Base-by-base conservation (phyloP, 2,797 vertebrate genomes). In the Loriculus beryllinus region DNA sequence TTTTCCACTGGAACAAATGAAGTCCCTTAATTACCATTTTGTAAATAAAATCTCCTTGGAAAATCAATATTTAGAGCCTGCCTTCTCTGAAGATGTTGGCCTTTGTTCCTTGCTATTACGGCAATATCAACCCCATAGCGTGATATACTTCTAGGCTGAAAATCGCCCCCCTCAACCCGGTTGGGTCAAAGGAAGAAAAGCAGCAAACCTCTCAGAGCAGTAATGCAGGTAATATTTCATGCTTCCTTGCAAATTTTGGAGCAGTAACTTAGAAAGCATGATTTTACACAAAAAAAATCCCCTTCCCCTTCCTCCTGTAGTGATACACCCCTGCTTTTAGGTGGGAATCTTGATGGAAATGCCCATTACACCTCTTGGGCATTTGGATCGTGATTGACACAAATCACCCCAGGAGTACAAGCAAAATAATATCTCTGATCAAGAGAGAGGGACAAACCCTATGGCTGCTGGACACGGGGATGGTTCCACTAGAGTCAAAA, bases 21-120 rank as follows among this genome's bases (percentile, higher is more conserved):
- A 95, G 75, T 79, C 71, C 79, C 84, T 95, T 93, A 93, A 97
- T 97, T 96, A 96, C 49, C 92, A 95, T 91, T 95, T 96, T 86
- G 88, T 95, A 96, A 96, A 96, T 95, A 96, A 92, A 97, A 96
- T 85, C 89, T 82, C 91, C 87, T 88, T 79, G 88, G 67, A 88
- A 95, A 95, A 96, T 96, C 92, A 94, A 91, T 97, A 94, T 95
- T 94, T 89, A 92, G 82, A 96, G 88, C 86, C 68, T 74, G 54
- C 67, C 82, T 94, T 49, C 70, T 88, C 86, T 64, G 63, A 70
- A 82, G 76, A 92, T 37, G 60, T 7, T 84, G 84, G 75, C 86
- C 86, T 96, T 84, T 95, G 92, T 92, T 89, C 82, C 77, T 84
- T 70, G 82, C 82, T 84, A 37, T 93, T 88, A 86, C 1, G 1